Percentiles rank a stretch among this genome's conserved stretches.
phyloP scores from a whole-genome alignment of 2,113 vertebrate species.

The Chaetodon auriga region DNA sequence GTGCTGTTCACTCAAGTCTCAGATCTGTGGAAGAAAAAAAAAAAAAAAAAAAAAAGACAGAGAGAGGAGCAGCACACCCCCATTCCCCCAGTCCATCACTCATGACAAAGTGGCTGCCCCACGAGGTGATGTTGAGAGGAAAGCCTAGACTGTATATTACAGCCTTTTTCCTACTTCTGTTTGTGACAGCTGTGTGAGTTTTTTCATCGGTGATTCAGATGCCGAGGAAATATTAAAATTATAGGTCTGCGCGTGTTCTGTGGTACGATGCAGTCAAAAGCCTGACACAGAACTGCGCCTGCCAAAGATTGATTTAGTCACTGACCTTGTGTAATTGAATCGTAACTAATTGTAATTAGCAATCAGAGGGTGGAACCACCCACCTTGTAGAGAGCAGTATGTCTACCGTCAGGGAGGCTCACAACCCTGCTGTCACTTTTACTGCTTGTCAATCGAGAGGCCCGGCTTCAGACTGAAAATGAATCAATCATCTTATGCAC shows the following conservation, averaged over 20 bases:
- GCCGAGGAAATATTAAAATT: slow-evolving; percentile 31
- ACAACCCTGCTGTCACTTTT: slow-evolving; percentile 49
- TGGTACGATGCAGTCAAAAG: slow-evolving; percentile 38
- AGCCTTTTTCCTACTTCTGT: slow-evolving; percentile 15
- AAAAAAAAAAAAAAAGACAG: no score
- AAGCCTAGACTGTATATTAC: slow-evolving; percentile 35
- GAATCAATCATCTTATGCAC: slow-evolving; percentile 49
- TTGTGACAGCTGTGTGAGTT: slow-evolving; percentile 24
- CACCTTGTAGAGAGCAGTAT: slow-evolving; percentile 68
- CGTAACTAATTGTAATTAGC: slow-evolving; percentile 80
- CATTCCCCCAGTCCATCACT: slow-evolving; percentile 55
- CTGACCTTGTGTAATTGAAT: slow-evolving; percentile 82
- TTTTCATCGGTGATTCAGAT: slow-evolving; percentile 30
- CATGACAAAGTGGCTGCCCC: slow-evolving; percentile 50
- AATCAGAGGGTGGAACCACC: slow-evolving; percentile 71
- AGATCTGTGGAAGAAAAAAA: slow-evolving; percentile 51
- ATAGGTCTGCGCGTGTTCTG: slow-evolving; percentile 32
- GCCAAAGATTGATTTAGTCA: slow-evolving; percentile 76
- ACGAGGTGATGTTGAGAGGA: slow-evolving; percentile 26
- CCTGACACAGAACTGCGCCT: slow-evolving; percentile 47
- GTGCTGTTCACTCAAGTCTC: slow-evolving; percentile 70
- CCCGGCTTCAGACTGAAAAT: slow-evolving; percentile 19
- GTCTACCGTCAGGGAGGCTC: slow-evolving; percentile 35
- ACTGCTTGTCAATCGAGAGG: slow-evolving; percentile 40
- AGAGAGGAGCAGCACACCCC: not conserved